Percentiles rank a stretch among this genome's conserved stretches.
Evolutionary conservation across 2,888 invertebrate genomes (phyloP).

Genomic region (Xanthorhoe spadicearia): DNA sequence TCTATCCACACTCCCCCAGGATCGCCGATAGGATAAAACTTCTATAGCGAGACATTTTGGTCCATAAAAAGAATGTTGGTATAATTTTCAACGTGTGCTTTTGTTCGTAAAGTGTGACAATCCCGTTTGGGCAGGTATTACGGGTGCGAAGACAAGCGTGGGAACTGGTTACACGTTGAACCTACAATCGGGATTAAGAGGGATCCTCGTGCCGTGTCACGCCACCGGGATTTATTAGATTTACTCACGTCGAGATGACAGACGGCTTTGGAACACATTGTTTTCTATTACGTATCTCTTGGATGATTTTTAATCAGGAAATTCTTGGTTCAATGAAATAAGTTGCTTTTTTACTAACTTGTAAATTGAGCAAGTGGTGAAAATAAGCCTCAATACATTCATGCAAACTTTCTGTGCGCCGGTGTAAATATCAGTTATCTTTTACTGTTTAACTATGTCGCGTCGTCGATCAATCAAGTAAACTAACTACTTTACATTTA

Average conservation of each 20-base stretch:
- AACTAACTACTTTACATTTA: too few relatives aligned
- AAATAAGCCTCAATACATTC: too few relatives aligned
- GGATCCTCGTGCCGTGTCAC: slow-evolving; percentile 34
- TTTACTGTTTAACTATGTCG: too few relatives aligned
- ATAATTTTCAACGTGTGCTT: too few relatives aligned
- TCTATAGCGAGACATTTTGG: neutral
- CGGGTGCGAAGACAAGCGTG: slow-evolving; percentile 4
- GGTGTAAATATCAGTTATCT: too few relatives aligned
- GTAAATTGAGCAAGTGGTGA: too few relatives aligned
- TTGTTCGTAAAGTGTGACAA: neutral
- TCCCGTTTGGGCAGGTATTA: neutral
- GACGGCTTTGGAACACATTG: slow-evolving; percentile 36
- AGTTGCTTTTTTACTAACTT: too few relatives aligned
- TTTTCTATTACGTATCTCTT: slow-evolving; percentile 10
- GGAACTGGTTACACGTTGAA: slow-evolving; percentile 24
- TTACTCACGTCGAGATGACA: slow-evolving; percentile 44
- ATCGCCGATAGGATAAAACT: too few relatives aligned
- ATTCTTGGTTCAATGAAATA: neutral
- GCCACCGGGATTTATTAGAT: slow-evolving; percentile 50
- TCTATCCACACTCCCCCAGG: too few relatives aligned
- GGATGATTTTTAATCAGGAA: neutral
- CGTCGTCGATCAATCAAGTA: too few relatives aligned
- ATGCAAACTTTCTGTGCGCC: too few relatives aligned
- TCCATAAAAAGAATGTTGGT: neutral
- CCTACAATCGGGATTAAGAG: slow-evolving; percentile 34